Conservation (phyloP, 2,797 vertebrate genomes). For the Gephyroberyx darwinii region DNA sequence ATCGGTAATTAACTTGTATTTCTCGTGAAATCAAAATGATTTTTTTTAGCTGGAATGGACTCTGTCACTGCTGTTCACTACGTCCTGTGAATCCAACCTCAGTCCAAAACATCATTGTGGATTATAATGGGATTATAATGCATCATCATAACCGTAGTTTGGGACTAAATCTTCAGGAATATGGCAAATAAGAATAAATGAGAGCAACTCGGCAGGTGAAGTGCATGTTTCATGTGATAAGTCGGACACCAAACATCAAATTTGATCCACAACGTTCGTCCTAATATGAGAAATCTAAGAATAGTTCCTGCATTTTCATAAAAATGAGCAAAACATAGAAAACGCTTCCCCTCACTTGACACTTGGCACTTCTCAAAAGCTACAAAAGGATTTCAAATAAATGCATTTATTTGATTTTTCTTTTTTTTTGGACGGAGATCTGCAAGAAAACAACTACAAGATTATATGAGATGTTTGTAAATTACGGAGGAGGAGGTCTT, state of each 20-base stretch:
- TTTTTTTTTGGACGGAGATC: too few species aligned
- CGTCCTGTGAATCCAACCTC: neutral
- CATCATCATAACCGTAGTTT: conserved; percentile 3
- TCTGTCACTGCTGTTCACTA: conserved; percentile 7
- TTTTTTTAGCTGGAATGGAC: neutral
- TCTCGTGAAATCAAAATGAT: conserved; percentile 6
- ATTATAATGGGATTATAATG: conserved; percentile 11
- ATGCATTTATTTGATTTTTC: too few species aligned
- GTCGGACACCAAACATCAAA: neutral
- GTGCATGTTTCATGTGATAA: neutral
- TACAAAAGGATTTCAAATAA: too few species aligned
- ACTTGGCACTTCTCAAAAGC: too few species aligned
- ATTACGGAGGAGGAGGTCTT: too few species aligned
- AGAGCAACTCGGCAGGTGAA: neutral
- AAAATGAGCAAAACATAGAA: neutral
- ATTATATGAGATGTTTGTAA: too few species aligned
- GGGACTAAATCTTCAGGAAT: neutral
- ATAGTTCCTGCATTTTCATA: neutral
- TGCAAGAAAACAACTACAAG: too few species aligned
- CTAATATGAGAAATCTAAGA: neutral
- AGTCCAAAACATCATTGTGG: neutral
- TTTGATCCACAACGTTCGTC: neutral
- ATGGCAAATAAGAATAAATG: too few species aligned
- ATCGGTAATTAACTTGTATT: conserved; percentile 34
- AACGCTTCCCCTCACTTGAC: neutral